These are phyloP conservation scores for Oxycera nigricornis DNA, from an alignment of 2,888 invertebrate species.

Conservation along the genomic window DNA sequence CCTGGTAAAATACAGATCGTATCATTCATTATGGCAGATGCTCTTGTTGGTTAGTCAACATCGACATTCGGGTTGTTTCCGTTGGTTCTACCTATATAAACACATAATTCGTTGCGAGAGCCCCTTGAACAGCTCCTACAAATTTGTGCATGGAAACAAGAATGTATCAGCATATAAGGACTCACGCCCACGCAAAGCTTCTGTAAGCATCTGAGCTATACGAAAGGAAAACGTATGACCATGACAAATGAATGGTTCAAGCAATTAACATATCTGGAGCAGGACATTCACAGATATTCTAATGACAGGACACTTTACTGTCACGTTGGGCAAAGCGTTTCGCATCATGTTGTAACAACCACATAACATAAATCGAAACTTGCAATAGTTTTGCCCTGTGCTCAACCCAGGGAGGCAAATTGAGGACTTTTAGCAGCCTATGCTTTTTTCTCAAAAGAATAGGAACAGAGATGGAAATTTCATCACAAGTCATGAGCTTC, in stretches of 20 bases:
- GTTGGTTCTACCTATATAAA: background rate
- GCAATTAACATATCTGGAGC: conserved; percentile 34
- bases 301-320: conserved; percentile 40
- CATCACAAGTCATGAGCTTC: no score
- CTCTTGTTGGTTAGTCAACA: background rate
- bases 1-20: background rate
- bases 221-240: background rate
- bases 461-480: no score
- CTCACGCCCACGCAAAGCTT: background rate
- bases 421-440: no score
- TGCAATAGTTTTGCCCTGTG: conserved; percentile 31
- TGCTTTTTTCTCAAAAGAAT: no score
- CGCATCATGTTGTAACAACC: conserved; percentile 22
- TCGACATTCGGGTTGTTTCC: background rate
- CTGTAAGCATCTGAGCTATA: background rate
- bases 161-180: no score
- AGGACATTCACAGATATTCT: conserved; percentile 29
- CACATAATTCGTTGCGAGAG: no score
- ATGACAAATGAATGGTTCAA: conserved; percentile 33
- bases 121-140: no score
- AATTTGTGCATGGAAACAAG: no score
- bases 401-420: no score
- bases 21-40: conserved; percentile 27
- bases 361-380: conserved; percentile 37
- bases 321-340: conserved; percentile 32